A percentile compares a stretch with the other conserved stretches of the same genome.
These are phyloP conservation scores for Coecobrya sp. DNA, from an alignment of 2,888 invertebrate genomes.

Conservation along the genomic window DNA sequence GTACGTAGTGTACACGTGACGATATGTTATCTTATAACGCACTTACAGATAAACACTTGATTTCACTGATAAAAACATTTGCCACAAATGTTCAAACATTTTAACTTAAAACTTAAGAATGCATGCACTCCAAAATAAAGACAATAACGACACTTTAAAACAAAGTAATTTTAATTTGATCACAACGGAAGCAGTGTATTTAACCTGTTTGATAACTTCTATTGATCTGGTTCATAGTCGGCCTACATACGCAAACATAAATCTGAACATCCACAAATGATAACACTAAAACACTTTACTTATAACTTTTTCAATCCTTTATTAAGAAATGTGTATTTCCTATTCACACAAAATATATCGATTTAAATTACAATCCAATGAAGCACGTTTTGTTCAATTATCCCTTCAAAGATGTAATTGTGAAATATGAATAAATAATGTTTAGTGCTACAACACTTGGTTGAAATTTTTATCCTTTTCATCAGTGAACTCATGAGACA, in stretches of 20 bases:
- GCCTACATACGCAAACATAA: not conserved
- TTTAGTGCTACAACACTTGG: not conserved
- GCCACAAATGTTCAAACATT: not conserved
- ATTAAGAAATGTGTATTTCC: not conserved
- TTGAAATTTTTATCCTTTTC: not conserved
- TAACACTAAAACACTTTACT: not conserved
- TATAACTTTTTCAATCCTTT: not conserved
- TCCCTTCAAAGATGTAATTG: no score
- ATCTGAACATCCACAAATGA: not conserved
- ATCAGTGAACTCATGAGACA: not conserved
- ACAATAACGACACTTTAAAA: not conserved
- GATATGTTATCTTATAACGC: slow-evolving; percentile 15
- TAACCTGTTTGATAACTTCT: no score
- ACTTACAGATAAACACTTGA: slow-evolving; percentile 30
- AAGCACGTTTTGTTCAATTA: no score
- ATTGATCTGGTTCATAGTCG: no score
- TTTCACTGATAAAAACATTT: slow-evolving; percentile 36
- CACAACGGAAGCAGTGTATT: no score
- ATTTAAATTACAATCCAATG: no score
- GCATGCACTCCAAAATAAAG: not conserved
- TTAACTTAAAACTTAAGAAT: slow-evolving; percentile 1
- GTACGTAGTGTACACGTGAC: not conserved
- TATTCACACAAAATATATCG: no score
- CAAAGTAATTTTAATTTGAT: not conserved
- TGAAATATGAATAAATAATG: no score